Conservation (phyloP, 2,113 vertebrate genomes). For the Sylvilagus bachmani region DNA sequence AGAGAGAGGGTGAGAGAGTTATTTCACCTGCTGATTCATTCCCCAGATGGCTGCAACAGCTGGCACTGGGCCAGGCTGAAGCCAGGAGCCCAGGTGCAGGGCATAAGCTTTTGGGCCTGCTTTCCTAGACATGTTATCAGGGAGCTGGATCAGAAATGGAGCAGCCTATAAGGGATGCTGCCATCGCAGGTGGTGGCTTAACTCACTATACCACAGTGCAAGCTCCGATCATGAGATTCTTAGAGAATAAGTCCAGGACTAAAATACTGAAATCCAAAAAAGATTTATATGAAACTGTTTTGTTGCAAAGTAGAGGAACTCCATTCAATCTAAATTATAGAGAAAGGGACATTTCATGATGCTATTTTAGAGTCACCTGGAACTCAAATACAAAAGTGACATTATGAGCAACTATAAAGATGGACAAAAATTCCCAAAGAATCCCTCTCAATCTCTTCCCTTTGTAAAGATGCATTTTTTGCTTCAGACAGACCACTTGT, state of each 20-base stretch:
- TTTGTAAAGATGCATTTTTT: background rate
- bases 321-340: conserved; percentile 1
- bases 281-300: background rate
- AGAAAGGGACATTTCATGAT: background rate
- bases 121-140: too few relatives aligned
- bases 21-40: too few relatives aligned
- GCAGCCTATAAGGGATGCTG: too few relatives aligned
- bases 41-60: too few relatives aligned
- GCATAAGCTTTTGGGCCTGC: too few relatives aligned
- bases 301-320: background rate
- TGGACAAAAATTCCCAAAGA: background rate
- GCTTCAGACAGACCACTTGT: background rate
- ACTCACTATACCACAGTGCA: too few relatives aligned
- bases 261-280: conserved; percentile 20
- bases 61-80: too few relatives aligned
- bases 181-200: too few relatives aligned
- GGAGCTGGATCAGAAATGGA: too few relatives aligned
- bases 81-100: too few relatives aligned
- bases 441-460: background rate
- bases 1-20: too few relatives aligned
- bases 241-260: background rate
- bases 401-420: background rate
- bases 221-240: background rate
- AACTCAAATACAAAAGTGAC: background rate
- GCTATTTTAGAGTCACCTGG: background rate